Evolutionary conservation across 2,888 invertebrate species (phyloP), one percentile per base, ranked within the genome.

Genomic region (Drosophila mimetica): DNA sequence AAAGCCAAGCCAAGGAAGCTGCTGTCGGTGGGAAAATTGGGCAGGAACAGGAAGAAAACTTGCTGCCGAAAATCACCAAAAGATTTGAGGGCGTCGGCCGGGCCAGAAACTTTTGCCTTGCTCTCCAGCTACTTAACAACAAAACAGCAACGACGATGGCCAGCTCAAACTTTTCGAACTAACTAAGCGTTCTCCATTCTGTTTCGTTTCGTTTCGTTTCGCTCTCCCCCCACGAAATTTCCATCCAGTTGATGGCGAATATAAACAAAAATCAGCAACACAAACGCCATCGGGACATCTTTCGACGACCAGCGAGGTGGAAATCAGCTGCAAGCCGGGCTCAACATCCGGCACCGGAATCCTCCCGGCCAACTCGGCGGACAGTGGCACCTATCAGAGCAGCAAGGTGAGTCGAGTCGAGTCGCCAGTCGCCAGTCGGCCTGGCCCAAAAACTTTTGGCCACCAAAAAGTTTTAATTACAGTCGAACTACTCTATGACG

Each of bases 251-350:
- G 95, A 95, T 93, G 95, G 95, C 77, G 95, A 95, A 92, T 95
- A 95, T 92, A 95, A 95, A 92, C 93, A 95, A 89, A 94, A 94
- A 88, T 94, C 95, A 88, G 94, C 94, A 86, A 94, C 93, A 78
- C 94, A 94, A 91, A 95, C 95, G 77, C 95, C 95, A 69, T 93
- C 94, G 77, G 93, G 93, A 80, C 93, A 91, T 89, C 90, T 91
- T 85, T 92, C 92, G 58, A 89, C 90, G 59, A 91, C 91, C 77
- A 92, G 91, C 87, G 92, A 91, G 80, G 91, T 89, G 79, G 92
- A 92, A 90, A 89, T 91, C 86, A 90, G 89, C 76, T 90, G 91
- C 79, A 91, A 91, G 76, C 89, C 89, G 48, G 75, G 89, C 71
- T 85, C 86, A 54, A 91, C 89, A 69, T 71, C 88, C 57, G 90